Percentiles rank a stretch among this genome's conserved stretches.
These are phyloP conservation scores for Leptosomus discolor DNA, from an alignment of 2,113 vertebrate species.

Conservation along the genomic window DNA sequence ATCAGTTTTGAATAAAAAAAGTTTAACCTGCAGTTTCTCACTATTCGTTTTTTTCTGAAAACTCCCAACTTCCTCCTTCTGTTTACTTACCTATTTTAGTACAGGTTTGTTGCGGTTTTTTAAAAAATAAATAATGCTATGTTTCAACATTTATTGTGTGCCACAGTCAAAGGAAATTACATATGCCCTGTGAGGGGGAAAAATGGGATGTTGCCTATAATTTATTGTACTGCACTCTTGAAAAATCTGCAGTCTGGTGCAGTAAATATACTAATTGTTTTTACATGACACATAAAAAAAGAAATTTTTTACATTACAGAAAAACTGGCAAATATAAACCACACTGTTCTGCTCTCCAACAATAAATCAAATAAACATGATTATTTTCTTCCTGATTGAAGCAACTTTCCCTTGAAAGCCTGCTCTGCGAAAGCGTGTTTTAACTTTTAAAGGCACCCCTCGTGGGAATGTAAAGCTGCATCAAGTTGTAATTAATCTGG, in stretches of 20 bases:
- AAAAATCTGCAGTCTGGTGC: not conserved
- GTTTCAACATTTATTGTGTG: conserved; percentile 11
- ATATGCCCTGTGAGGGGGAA: not conserved
- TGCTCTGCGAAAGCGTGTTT: conserved; percentile 12
- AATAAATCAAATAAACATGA: conserved; percentile 18
- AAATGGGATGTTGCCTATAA: not conserved
- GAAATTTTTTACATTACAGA: not conserved
- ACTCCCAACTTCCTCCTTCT: not conserved
- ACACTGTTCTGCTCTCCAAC: not conserved
- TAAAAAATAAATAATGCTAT: not conserved
- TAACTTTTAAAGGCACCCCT: conserved; percentile 14
- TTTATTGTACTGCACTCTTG: not conserved
- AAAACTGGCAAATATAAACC: not conserved
- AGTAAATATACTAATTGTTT: conserved; percentile 22
- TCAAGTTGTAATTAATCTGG: not conserved
- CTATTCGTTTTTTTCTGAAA: not conserved
- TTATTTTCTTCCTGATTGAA: not conserved
- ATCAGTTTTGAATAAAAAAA: conserved; percentile 51
- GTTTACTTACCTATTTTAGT: not conserved
- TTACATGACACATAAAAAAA: not conserved
- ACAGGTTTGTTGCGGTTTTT: not conserved
- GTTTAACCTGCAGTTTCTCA: conserved; percentile 39
- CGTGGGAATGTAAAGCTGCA: not conserved
- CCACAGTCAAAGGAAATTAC: conserved; percentile 15
- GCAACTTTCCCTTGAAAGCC: conserved; percentile 16